Base-by-base conservation (phyloP, 1,140 invertebrate species). In the Pseudachorutes palmiensis region DNA sequence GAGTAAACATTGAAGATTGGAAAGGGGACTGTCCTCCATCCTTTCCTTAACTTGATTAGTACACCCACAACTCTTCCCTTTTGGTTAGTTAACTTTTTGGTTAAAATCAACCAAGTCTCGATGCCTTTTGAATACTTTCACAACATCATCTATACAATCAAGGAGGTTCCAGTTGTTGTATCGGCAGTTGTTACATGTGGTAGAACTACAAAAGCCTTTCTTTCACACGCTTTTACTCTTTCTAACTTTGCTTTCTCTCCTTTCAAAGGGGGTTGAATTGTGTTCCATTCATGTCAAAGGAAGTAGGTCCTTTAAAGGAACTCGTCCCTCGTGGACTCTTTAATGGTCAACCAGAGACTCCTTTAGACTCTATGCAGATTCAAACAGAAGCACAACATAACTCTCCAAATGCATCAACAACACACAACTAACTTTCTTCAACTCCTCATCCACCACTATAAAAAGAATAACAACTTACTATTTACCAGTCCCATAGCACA, bases 261-360 rank as follows among this genome's bases (percentile, higher is more conserved):
- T 55, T 55, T 55, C 51, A 16, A 12, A 12, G 24, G 51, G 24
- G 51, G 12, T 19, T 26, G 51, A 55, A 26, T 19, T 14, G 51
- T 26, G 14, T 55, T 3, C 51, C 51, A 55, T 55, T 55, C 12
- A 55, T 55, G 51, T 55, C 51, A 55, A 14, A 55, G 24, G 12
- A 22, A 55, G 24, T 5, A 55, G 9, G 51, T 55, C 51, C 51
- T 55, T 55, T 55, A 55, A 55, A 55, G 51, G 24, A 55, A 9
- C 14, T 16, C 51, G 9, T 22, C 51, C 51, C 24, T 22, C 9
- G 9, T 9, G 9, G 9, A 9, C 51, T 14, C 12, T 45, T 45
- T 55, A 55, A 55, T 55, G 51, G 51, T 55, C 51, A 55, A 55
- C 51, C 12, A 26, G 51, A 55, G 51, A 55, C 9, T 55, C 12